Evolutionary conservation across 2,888 invertebrate genomes (phyloP).

Genomic region (Zaprionus bogoriensis): DNA sequence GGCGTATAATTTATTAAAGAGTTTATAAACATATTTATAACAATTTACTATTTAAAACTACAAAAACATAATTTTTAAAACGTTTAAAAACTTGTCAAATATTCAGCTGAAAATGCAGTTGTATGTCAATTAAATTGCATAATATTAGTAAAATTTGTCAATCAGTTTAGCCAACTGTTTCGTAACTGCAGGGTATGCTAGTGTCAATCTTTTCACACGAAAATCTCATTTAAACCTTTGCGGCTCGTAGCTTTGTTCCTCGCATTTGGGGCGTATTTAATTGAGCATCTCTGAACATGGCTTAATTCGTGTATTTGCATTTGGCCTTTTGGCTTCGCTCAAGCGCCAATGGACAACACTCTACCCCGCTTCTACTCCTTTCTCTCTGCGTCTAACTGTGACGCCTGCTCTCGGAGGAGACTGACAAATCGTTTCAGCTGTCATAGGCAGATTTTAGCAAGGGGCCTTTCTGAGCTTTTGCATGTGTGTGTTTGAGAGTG

Average conservation of each 20-base stretch:
- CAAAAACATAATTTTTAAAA: no score
- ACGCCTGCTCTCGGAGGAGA: neutral
- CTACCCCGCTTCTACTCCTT: neutral
- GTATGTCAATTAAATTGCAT: no score
- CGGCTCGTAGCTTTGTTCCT: neutral
- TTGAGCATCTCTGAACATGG: conserved; percentile 41
- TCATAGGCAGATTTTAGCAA: conserved; percentile 47
- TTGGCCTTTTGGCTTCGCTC: conserved; percentile 36
- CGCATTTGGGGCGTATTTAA: conserved; percentile 20
- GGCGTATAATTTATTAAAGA: no score
- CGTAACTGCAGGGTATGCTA: neutral
- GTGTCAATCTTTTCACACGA: neutral
- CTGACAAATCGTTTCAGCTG: conserved; percentile 43
- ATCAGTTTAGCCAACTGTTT: no score
- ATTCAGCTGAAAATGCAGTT: no score
- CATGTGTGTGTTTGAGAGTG: neutral
- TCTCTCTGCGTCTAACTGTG: neutral
- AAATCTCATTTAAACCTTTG: conserved; percentile 21
- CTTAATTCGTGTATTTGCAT: conserved; percentile 33
- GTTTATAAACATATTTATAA: no score
- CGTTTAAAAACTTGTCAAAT: no score
- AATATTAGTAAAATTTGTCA: no score
- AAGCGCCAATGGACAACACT: conserved; percentile 16
- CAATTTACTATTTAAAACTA: no score
- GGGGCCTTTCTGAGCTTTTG: neutral